Base-by-base conservation (phyloP, 2,888 invertebrate genomes). In the Gortyna flavago region DNA sequence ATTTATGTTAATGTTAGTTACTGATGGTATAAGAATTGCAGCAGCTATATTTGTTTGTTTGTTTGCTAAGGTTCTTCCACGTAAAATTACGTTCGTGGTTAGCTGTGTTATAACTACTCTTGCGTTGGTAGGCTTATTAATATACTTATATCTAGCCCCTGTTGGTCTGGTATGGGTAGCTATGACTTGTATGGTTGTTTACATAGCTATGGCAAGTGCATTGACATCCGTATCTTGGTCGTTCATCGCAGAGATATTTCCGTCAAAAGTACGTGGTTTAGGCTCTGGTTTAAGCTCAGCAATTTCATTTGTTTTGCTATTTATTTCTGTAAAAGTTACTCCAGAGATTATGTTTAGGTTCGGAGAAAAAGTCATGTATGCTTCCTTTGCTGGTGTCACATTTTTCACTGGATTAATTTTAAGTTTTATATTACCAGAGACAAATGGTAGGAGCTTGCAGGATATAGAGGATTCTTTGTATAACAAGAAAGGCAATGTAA, bases 401-500 rank as follows among this genome's bases (percentile, higher is more conserved):
- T 76, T 91, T 6, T 25, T 91, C 41, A 82, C 89, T 54, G 87
- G 89, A 32, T 35, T 91, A 25, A 65, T 88, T 8, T 80, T 94
- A 61, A 83, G 81, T 70, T 93, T 92, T 80, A 82, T 92, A 38
- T 80, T 94, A 71, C 94, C 94, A 13, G 94, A 94, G 68, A 94
- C 94, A 0, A 90, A 91, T 85, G 97, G 88, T 97, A 98, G 92
- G 97, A 98, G 95, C 97, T 98, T 91, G 94, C 97, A 91, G 97
- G 98, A 74, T 95, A 98, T 87, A 97, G 98, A 91, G 97, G 89
- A 94, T 82, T 85, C 81, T 66, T 87, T 93, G 81, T 92, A 89
- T 71, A 89, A 80, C n/a, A 88, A 81, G 44, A 66, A 80, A 66
- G 51, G 25, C 6, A 32, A 59, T 16, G 57, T 1, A 1, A 67